These are phyloP conservation scores for Cataglyphis hispanica DNA, from an alignment of 1,140 invertebrate species.

Conservation along the genomic window DNA sequence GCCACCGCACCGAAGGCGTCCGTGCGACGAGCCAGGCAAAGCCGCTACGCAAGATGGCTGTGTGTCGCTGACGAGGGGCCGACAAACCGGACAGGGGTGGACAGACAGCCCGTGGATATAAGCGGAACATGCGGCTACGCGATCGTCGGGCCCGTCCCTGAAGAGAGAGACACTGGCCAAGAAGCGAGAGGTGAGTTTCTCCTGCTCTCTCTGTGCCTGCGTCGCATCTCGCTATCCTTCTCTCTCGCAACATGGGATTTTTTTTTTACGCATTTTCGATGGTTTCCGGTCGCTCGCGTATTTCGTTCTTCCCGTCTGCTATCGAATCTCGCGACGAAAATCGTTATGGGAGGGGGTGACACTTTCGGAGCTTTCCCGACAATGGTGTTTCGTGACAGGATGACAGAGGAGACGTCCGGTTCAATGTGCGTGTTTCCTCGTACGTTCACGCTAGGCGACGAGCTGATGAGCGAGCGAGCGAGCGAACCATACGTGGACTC, in stretches of 20 bases:
- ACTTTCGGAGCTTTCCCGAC: neutral
- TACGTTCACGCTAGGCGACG: neutral
- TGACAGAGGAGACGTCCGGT: constrained; percentile 14
- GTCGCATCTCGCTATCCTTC: constrained; percentile 12
- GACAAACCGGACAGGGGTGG: constrained; percentile 72
- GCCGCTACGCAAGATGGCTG: constrained; percentile 81
- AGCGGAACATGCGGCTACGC: constrained; percentile 80
- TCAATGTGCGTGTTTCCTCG: neutral
- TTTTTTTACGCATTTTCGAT: neutral
- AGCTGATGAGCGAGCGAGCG: neutral
- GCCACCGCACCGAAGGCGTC: constrained; percentile 76
- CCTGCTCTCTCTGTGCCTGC: neutral
- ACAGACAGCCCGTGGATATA: constrained; percentile 72
- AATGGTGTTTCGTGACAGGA: constrained; percentile 48
- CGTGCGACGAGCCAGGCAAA: constrained; percentile 71
- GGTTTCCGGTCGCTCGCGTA: neutral
- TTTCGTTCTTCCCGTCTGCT: neutral
- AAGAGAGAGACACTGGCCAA: constrained; percentile 81
- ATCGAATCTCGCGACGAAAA: neutral
- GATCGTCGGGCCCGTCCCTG: constrained; percentile 79
- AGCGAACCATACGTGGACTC: constrained; percentile 34
- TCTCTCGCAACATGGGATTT: neutral
- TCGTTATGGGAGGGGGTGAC: neutral
- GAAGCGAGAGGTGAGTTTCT: constrained; percentile 78
- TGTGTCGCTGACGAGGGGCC: constrained; percentile 76